Evolutionary conservation across 1,140 invertebrate genomes (phyloP).

Genomic region (Heliothis subflexa): DNA sequence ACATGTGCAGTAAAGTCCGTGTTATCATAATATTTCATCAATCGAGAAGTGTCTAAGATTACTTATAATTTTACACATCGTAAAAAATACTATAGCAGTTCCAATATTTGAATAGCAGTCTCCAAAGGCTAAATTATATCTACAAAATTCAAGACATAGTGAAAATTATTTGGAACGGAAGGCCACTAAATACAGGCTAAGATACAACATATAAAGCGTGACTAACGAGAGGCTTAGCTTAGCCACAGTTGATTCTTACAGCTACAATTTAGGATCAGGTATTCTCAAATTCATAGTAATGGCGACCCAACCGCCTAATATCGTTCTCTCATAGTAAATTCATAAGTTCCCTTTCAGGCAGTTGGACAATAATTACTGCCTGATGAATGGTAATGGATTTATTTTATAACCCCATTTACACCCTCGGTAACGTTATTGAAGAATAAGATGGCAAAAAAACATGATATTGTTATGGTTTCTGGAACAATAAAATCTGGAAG

Average conservation of each 20-base stretch:
- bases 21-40: no score
- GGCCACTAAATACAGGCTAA: neutral
- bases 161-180: no score
- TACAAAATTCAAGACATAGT: no score
- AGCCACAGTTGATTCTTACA: slow-evolving; percentile 8
- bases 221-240: neutral
- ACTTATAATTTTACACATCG: no score
- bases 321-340: slow-evolving; percentile 19
- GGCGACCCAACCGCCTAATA: neutral
- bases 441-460: slow-evolving; percentile 21
- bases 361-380: slow-evolving; percentile 32
- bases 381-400: slow-evolving; percentile 28
- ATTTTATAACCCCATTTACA: slow-evolving; percentile 23
- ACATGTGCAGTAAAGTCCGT: no score
- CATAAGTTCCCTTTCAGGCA: slow-evolving; percentile 23
- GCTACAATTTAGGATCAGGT: slow-evolving; percentile 5
- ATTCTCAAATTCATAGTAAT: slow-evolving; percentile 16
- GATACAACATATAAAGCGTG: no score
- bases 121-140: no score
- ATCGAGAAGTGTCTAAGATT: no score
- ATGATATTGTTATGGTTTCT: neutral
- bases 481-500: neutral
- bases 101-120: no score
- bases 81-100: no score
- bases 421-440: slow-evolving; percentile 29